These are phyloP conservation scores for Zaprionus lineosus DNA, from an alignment of 2,888 invertebrate genomes.

Conservation along the genomic window DNA sequence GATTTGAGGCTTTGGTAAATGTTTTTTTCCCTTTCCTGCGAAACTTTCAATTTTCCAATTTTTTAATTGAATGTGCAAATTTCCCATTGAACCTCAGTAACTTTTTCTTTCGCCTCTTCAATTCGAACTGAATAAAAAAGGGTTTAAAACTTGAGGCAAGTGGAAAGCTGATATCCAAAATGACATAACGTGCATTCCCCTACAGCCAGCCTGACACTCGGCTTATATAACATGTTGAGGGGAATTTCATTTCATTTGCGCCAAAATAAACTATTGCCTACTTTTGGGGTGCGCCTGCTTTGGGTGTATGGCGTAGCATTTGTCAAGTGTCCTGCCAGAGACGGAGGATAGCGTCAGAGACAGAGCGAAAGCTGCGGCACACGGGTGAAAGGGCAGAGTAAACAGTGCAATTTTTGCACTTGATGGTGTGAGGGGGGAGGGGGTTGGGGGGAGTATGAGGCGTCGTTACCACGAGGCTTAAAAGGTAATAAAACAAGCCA, in stretches of 20 bases:
- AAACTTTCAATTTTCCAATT: too few species aligned
- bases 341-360: too few species aligned
- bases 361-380: slow-evolving; percentile 8
- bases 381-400: slow-evolving; percentile 12
- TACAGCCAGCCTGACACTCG: slow-evolving; percentile 1
- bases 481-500: slow-evolving; percentile 78
- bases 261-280: slow-evolving; percentile 15
- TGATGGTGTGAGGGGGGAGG: neutral
- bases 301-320: slow-evolving; percentile 44
- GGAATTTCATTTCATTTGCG: slow-evolving; percentile 29
- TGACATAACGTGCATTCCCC: slow-evolving; percentile 13
- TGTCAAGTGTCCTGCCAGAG: slow-evolving; percentile 41
- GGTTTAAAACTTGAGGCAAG: too few species aligned
- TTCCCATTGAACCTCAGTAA: too few species aligned
- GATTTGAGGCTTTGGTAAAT: neutral
- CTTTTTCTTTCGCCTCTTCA: neutral
- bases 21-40: too few species aligned
- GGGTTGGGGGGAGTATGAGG: slow-evolving; percentile 14
- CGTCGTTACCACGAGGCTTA: slow-evolving; percentile 70
- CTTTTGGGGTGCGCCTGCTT: slow-evolving; percentile 30
- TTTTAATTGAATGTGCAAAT: too few species aligned
- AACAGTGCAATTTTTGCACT: slow-evolving; percentile 54
- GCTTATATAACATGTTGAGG: slow-evolving; percentile 43
- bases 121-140: neutral
- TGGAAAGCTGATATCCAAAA: neutral